Base-by-base conservation (phyloP, 1,140 invertebrate genomes). In the Apolygus lucorum region DNA sequence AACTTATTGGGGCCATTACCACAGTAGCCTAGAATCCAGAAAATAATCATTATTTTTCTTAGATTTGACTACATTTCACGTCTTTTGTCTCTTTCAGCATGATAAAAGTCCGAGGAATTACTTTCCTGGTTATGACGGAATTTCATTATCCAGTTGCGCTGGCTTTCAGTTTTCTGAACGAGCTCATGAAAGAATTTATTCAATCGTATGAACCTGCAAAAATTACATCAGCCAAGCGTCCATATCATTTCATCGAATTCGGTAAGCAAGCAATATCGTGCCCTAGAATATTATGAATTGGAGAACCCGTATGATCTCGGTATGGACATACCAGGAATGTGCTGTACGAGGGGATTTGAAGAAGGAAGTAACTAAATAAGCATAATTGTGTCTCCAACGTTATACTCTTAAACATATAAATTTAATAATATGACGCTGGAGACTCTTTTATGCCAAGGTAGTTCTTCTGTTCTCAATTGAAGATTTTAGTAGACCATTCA, bases 161-260 rank as follows among this genome's bases (percentile, higher is more conserved):
- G 29, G 80, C 79, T 4, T 81, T 80, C 71, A 80, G 79, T 34
- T 82, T 81, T 73, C 74, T 82, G n/a, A 76, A 80, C 73, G 80
- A 82, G 70, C 71, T 82, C n/a, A 76, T 77, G 74, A 79, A 75
- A 73, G 80, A 81, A 71, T 82, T 82, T 68, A 74, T 78, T 28
- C 71, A 73, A 29, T 72, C 74, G 26, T 81, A 80, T 76, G 76
- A 79, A 28, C 71, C 74, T 28, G 70, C 70, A 21, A 74, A 75
- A 72, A 73, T 81, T 24, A 76, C 76, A 63, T 71, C 71, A 69
- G 77, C 75, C 21, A 74, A 77, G 59, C 73, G 81, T 67, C 80
- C 80, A 0, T 82, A 81, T 74, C 74, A 77, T 54, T 78, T 81
- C 67, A 80, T 81, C 62, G 78, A 81, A 72, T 82, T 81, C 76